phyloP scores from a whole-genome alignment of 2,113 vertebrate genomes.

The Willisornis vidua region DNA sequence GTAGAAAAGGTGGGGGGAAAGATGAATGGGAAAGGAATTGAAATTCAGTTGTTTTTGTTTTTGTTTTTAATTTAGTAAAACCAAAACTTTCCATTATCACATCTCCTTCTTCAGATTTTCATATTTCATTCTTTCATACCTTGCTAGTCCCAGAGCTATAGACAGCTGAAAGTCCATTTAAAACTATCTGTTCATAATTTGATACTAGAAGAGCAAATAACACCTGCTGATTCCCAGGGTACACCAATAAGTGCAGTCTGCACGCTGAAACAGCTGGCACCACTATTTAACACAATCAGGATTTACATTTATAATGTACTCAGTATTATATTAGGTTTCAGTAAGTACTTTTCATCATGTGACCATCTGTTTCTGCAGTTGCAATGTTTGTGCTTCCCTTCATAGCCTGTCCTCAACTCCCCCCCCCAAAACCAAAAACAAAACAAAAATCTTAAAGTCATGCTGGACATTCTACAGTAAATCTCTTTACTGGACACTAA shows the following conservation, averaged over 20 bases:
- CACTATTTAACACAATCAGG: not conserved
- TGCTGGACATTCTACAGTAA: not conserved
- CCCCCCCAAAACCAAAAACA: not conserved
- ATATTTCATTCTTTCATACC: not conserved
- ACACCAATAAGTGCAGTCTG: not conserved
- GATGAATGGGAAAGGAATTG: not conserved
- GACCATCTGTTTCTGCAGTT: constrained; percentile 30
- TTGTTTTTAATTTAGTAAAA: not conserved
- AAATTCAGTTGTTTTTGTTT: not conserved
- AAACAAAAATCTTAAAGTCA: not conserved
- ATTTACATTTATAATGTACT: constrained; percentile 32
- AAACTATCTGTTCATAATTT: not conserved
- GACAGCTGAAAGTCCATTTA: not conserved
- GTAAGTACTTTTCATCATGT: constrained; percentile 40
- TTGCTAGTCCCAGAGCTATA: not conserved
- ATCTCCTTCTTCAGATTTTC: not conserved
- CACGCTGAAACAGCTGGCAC: constrained; percentile 26
- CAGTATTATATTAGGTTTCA: not conserved
- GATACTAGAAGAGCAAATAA: not conserved
- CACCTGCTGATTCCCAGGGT: constrained; percentile 27
- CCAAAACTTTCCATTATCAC: not conserved
- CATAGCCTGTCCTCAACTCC: not conserved
- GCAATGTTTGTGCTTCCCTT: constrained; percentile 2
- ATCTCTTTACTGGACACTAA: not conserved
- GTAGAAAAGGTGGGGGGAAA: not conserved